Evolutionary conservation across 2,888 invertebrate species (phyloP).

Genomic region (Polydrusus pterygomalis): DNA sequence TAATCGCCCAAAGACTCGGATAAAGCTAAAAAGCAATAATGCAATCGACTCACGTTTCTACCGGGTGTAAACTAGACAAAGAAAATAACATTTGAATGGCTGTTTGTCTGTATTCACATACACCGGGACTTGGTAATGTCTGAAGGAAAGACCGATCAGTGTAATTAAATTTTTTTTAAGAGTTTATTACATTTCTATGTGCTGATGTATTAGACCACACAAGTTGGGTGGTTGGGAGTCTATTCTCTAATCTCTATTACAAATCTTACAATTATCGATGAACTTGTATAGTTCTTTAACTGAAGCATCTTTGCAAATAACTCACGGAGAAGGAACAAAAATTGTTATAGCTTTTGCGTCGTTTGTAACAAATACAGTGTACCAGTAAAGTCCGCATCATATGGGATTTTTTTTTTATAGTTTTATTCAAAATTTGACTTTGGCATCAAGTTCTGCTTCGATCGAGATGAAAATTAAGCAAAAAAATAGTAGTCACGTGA

Average conservation of each 20-base stretch:
- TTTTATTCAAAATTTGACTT: too few species aligned
- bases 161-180: conserved; percentile 28
- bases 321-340: too few species aligned
- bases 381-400: too few species aligned
- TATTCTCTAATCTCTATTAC: background rate
- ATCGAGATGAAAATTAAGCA: too few species aligned
- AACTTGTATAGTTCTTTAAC: too few species aligned
- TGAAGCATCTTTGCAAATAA: too few species aligned
- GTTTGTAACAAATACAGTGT: too few species aligned
- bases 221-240: background rate
- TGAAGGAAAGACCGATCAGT: conserved; percentile 10
- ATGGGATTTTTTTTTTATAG: too few species aligned
- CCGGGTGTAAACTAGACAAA: conserved; percentile 1
- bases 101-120: conserved; percentile 23
- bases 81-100: background rate
- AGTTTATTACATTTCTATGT: conserved; percentile 9
- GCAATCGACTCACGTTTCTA: conserved; percentile 13
- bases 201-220: conserved; percentile 7
- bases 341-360: too few species aligned
- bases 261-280: background rate
- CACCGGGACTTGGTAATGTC: conserved; percentile 8
- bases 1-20: conserved; percentile 12
- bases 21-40: conserved; percentile 23
- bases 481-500: too few species aligned
- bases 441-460: too few species aligned